Percentiles rank a stretch among this genome's conserved stretches.
Conservation (phyloP, 2,888 invertebrate genomes). For the Drosophila mulleri region DNA sequence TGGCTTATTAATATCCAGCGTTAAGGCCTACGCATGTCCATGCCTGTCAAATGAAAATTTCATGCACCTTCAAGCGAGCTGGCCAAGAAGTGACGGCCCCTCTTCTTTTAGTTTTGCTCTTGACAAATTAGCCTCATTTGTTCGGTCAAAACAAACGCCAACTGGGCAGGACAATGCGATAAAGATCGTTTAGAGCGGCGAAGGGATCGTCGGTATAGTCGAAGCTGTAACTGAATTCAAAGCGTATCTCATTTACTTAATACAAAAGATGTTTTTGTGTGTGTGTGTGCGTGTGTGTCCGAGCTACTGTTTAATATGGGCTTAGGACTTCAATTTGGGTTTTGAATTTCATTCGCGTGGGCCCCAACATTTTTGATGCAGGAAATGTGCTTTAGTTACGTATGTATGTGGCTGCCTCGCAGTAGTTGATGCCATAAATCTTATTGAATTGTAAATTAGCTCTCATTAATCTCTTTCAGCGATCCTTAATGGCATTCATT, state of each 20-base stretch:
- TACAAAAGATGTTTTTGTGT: slow-evolving; percentile 35
- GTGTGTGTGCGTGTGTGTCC: neutral
- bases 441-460: slow-evolving; percentile 16
- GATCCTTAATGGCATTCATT: neutral
- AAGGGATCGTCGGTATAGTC: slow-evolving; percentile 18
- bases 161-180: slow-evolving; percentile 69
- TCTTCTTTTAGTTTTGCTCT: slow-evolving; percentile 20
- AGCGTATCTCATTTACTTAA: slow-evolving; percentile 59
- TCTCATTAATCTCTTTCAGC: slow-evolving; percentile 35
- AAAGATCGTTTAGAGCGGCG: slow-evolving; percentile 60
- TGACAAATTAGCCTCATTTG: slow-evolving; percentile 85
- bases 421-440: slow-evolving; percentile 1
- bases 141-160: slow-evolving; percentile 83
- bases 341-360: slow-evolving; percentile 29
- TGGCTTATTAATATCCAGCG: slow-evolving; percentile 70
- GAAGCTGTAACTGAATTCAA: slow-evolving; percentile 51
- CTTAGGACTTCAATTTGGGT: slow-evolving; percentile 10
- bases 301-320: slow-evolving; percentile 61
- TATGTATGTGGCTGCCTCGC: neutral
- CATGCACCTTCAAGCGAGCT: slow-evolving; percentile 46
- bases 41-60: slow-evolving; percentile 78
- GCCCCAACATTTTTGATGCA: slow-evolving; percentile 10
- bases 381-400: slow-evolving; percentile 25
- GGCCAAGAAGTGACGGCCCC: slow-evolving; percentile 2
- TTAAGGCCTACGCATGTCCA: slow-evolving; percentile 49